phyloP scores from a whole-genome alignment of 2,113 vertebrate genomes.

The Dasyornis broadbenti region DNA sequence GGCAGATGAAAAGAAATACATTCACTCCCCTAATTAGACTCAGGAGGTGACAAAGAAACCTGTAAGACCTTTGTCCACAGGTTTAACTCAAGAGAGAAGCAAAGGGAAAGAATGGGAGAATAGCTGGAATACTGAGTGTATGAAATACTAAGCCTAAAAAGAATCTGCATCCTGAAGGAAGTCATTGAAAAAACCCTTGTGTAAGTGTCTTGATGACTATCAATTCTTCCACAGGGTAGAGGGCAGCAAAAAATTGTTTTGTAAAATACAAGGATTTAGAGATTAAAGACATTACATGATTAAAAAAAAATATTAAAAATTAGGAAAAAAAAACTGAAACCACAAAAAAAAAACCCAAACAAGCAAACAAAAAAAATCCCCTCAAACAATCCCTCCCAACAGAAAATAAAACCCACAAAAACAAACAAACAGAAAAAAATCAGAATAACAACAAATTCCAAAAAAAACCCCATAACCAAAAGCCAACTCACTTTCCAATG shows the following conservation, averaged over 20 bases:
- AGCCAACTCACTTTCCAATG: neutral
- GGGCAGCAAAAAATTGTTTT: neutral
- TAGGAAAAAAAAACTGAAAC: neutral
- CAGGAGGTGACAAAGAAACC: neutral
- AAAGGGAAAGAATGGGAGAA: neutral
- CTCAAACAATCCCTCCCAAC: fast-evolving
- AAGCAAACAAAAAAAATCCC: neutral
- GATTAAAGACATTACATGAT: neutral
- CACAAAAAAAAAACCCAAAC: neutral
- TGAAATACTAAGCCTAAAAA: neutral
- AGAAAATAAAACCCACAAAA: neutral
- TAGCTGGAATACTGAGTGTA: neutral
- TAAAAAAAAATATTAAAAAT: neutral
- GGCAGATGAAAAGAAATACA: neutral
- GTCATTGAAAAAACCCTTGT: neutral
- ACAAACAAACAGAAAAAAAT: neutral
- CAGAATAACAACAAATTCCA: fast-evolving
- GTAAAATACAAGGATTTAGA: neutral
- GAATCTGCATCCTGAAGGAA: neutral
- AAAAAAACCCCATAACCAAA: neutral
- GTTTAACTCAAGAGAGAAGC: neutral
- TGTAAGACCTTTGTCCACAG: neutral
- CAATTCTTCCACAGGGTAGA: neutral
- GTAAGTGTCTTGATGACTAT: neutral
- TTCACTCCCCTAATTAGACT: neutral